These are phyloP conservation scores for Octomys mimax DNA, from an alignment of 2,797 vertebrate species.

Conservation along the genomic window DNA sequence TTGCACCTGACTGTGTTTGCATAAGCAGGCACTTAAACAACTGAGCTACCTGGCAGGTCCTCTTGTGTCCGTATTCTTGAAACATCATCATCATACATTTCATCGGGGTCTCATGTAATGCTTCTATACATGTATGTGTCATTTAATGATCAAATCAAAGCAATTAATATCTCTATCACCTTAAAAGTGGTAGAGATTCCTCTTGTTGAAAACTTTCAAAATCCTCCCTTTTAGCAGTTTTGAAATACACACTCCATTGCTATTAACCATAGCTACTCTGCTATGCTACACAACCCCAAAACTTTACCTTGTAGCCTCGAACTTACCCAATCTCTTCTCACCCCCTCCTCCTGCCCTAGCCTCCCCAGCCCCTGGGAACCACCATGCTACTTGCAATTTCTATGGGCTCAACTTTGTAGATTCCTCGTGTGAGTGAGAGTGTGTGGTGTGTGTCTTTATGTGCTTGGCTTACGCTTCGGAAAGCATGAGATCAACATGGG, in stretches of 20 bases:
- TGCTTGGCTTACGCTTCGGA: background rate
- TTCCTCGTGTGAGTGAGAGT: background rate
- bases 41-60: no score
- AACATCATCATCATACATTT: background rate
- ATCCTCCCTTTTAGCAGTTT: background rate
- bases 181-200: background rate
- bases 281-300: background rate
- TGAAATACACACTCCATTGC: background rate
- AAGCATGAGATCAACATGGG: fast-evolving
- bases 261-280: no score
- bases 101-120: background rate
- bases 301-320: no score
- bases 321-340: no score
- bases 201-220: background rate
- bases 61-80: background rate
- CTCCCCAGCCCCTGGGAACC: background rate
- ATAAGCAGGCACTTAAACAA: no score
- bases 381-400: background rate
- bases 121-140: background rate
- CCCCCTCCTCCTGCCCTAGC: background rate
- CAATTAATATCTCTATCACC: background rate
- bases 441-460: background rate
- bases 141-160: background rate
- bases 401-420: background rate
- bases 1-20: no score